These are phyloP conservation scores for Microctenopoma steveboyesi DNA, from an alignment of 2,797 vertebrate genomes.

Conservation along the genomic window DNA sequence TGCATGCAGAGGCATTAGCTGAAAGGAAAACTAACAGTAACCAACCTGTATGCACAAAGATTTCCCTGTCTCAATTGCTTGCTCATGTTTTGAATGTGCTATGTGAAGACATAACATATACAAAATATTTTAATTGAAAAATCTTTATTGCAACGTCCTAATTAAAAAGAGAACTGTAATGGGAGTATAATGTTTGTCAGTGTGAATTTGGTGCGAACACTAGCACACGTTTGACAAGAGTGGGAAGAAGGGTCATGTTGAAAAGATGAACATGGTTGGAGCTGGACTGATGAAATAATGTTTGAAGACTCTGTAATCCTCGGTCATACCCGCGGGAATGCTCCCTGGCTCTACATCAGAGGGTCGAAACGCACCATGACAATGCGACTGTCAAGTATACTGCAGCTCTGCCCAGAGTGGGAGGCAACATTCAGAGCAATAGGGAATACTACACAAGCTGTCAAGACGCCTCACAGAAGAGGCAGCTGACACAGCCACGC, in stretches of 20 bases:
- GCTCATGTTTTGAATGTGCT: background rate
- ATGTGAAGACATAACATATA: constrained; percentile 9
- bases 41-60: background rate
- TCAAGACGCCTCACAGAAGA: constrained; percentile 43
- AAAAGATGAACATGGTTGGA: constrained; percentile 58
- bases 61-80: background rate
- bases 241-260: constrained; percentile 48
- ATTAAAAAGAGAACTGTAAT: constrained; percentile 35
- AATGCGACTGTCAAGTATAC: constrained; percentile 53
- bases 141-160: constrained; percentile 5
- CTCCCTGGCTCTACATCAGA: constrained; percentile 66
- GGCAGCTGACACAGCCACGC: constrained; percentile 36
- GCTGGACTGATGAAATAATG: constrained; percentile 76
- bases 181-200: constrained; percentile 21
- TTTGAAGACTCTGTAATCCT: constrained; percentile 70
- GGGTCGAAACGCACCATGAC: constrained; percentile 61
- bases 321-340: constrained; percentile 48
- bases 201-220: constrained; percentile 32
- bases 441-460: constrained; percentile 35
- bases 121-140: constrained; percentile 1
- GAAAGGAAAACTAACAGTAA: constrained; percentile 34
- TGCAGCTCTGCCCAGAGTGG: constrained; percentile 51
- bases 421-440: constrained; percentile 43
- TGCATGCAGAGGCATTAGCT: constrained; percentile 44
- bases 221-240: constrained; percentile 35